phyloP scores from a whole-genome alignment of 2,888 invertebrate species.

The Sarcophaga rosellei region DNA sequence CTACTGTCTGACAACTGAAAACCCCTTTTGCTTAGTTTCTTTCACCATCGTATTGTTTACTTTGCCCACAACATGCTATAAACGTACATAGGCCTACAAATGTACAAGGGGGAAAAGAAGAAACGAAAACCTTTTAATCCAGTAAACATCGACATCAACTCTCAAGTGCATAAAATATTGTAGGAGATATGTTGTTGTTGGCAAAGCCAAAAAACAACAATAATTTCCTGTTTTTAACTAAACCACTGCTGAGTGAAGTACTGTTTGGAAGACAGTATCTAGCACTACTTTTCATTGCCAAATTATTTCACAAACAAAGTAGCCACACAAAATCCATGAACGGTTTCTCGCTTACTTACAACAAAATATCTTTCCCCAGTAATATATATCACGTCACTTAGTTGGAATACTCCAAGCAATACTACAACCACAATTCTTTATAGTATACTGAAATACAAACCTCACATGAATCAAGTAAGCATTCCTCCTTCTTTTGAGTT shows the following conservation, averaged over 20 bases:
- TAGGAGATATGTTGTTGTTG: neutral
- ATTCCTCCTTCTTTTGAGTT: too few species aligned
- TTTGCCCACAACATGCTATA: constrained; percentile 15
- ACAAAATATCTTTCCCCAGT: too few species aligned
- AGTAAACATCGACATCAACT: constrained; percentile 35
- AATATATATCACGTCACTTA: too few species aligned
- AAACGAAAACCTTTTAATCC: constrained; percentile 44
- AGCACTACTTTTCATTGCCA: too few species aligned
- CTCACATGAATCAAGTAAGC: too few species aligned
- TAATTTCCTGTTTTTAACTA: constrained; percentile 65
- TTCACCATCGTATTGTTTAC: constrained; percentile 16
- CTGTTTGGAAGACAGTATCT: neutral
- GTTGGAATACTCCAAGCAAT: too few species aligned
- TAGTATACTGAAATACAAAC: too few species aligned
- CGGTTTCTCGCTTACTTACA: too few species aligned
- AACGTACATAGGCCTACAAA: constrained; percentile 25
- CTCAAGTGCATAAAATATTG: constrained; percentile 45
- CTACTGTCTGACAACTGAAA: constrained; percentile 57
- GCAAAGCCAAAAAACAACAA: constrained; percentile 39
- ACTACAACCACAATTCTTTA: too few species aligned
- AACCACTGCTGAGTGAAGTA: constrained; percentile 58
- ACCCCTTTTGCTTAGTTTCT: constrained; percentile 55
- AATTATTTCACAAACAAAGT: too few species aligned
- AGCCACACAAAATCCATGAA: too few species aligned
- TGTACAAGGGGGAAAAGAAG: constrained; percentile 14